phyloP scores from a whole-genome alignment of 2,888 invertebrate species.

The Caenorhabditis macrosperma region DNA sequence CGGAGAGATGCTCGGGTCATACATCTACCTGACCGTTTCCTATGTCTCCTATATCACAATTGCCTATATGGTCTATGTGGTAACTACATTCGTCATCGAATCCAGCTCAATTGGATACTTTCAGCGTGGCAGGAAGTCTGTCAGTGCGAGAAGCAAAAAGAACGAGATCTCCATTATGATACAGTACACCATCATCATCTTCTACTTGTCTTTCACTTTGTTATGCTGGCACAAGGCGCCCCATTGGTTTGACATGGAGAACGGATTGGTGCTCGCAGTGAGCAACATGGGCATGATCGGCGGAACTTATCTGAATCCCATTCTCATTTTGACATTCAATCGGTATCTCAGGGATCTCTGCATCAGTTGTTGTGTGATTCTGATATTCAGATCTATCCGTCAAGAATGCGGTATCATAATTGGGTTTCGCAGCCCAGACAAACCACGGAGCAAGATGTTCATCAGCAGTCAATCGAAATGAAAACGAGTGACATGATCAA shows the following conservation, averaged over 20 bases:
- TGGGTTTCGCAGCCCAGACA: no score
- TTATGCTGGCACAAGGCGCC: not conserved
- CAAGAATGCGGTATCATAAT: no score
- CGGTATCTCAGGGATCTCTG: no score
- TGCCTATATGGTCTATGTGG: not conserved
- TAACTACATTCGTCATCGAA: not conserved
- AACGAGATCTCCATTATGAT: conserved; percentile 1
- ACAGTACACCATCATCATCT: conserved; percentile 4
- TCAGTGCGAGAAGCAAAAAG: not conserved
- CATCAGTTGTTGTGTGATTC: no score
- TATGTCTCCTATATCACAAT: not conserved
- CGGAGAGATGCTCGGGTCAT: not conserved
- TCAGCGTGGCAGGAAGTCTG: not conserved
- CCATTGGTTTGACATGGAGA: not conserved
- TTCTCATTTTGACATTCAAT: not conserved
- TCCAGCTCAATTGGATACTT: not conserved
- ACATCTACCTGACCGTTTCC: not conserved
- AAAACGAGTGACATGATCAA: no score
- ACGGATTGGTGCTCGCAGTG: no score
- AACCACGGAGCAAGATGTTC: no score
- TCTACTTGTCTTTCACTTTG: not conserved
- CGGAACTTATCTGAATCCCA: not conserved
- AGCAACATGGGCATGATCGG: not conserved
- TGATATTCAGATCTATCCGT: not conserved
- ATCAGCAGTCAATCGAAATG: no score